phyloP scores from a whole-genome alignment of 2,113 vertebrate genomes.

The Menidia beryllina region DNA sequence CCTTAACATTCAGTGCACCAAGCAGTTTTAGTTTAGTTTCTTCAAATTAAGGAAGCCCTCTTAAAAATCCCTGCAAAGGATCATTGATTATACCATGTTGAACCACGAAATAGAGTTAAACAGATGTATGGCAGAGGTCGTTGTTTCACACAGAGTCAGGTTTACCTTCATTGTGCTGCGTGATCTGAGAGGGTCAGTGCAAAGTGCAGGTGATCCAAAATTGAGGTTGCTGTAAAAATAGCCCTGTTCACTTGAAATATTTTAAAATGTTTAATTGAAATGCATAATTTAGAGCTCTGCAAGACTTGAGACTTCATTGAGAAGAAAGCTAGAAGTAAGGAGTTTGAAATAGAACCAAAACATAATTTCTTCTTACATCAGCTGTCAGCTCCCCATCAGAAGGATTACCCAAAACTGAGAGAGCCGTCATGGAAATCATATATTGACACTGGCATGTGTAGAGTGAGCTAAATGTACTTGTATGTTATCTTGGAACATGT shows the following conservation, averaged over 20 bases:
- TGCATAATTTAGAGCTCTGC: constrained; percentile 8
- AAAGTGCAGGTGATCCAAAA: constrained; percentile 1
- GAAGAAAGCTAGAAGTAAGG: constrained; percentile 35
- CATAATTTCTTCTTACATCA: constrained; percentile 32
- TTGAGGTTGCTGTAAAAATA: neutral
- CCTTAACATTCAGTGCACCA: neutral
- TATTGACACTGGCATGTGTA: constrained; percentile 67
- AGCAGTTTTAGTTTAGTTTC: neutral
- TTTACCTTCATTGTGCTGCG: constrained; percentile 6
- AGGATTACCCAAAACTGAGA: constrained; percentile 41
- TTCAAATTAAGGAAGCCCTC: constrained; percentile 10
- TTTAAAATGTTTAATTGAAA: constrained; percentile 25
- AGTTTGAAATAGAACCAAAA: constrained; percentile 18
- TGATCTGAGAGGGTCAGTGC: constrained; percentile 19
- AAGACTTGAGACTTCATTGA: constrained; percentile 24
- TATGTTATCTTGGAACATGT: constrained; percentile 73
- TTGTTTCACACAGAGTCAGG: neutral
- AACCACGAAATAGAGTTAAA: neutral
- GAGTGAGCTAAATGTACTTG: constrained; percentile 72
- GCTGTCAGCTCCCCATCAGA: constrained; percentile 28
- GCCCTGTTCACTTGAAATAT: constrained; percentile 9
- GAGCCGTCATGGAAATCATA: constrained; percentile 43
- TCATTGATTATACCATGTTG: neutral
- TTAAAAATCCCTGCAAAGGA: constrained; percentile 13
- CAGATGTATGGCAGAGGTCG: neutral